Base-by-base conservation (phyloP, 2,113 vertebrate genomes). In the Hypomesus transpacificus region DNA sequence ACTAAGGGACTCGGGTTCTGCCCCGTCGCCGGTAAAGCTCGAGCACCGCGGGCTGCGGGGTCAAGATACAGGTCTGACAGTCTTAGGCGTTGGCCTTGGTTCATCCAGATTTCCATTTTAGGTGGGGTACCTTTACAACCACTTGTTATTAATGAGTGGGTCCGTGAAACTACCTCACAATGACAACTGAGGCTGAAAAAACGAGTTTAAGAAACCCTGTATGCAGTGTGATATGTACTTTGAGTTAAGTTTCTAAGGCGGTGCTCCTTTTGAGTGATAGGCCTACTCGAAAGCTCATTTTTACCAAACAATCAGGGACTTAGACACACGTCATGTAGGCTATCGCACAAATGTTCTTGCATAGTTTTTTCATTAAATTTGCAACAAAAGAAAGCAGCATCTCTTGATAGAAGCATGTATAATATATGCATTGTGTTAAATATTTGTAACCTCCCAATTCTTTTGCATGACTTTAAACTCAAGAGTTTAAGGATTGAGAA, bases 61-160 rank as follows among this genome's bases (percentile, higher is more conserved):
- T 88, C 87, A 87, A 65, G 84, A 91, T 87, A 85, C 90, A 89
- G 87, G 89, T 90, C 88, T 83, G 76, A 83, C 69, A 79, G 70
- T 86, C 86, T 84, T 81, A 92, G 91, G 89, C 89, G 90, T 92
- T 91, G 90, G 78, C 85, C 78, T 84, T 70, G 76, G 75, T 82
- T 84, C 76, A 82, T 70, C 71, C 71, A 73, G 76, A 92, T 93
- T 94, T 92, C 80, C 90, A 92, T 93, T 91, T 93, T 84, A 91
- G 85, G 86, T 80, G 86, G 85, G 74, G 86, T 69, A 60, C 79
- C 78, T 70, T 70, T 56, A 63, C 73, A 76, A 85, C 57, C 83
- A 82, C 85, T 89, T 89, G 86, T 90, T 86, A 91, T 92, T 88
- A 89, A 92, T 91, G 87, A 91, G 85, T 76, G 74, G 56, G 31